Percentiles rank a stretch among this genome's conserved stretches.
Evolutionary conservation across 1,140 invertebrate species (phyloP).

Genomic region (Coboldia fuscipes): DNA sequence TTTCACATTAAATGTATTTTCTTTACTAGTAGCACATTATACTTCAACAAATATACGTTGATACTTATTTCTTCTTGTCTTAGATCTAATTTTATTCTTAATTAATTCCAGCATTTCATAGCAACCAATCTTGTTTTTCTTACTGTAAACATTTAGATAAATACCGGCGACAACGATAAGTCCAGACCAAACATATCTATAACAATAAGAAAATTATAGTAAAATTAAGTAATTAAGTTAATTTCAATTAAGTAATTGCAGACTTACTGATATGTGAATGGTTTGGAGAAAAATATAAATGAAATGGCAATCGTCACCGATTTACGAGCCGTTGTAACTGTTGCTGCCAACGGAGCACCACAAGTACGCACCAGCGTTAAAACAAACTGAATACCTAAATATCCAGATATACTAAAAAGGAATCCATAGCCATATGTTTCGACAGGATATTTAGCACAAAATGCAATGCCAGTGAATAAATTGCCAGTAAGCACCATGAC

Average conservation of each 20-base stretch:
- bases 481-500: constrained; percentile 52
- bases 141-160: constrained; percentile 75
- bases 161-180: constrained; percentile 70
- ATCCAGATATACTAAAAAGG: constrained; percentile 72
- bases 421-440: constrained; percentile 70
- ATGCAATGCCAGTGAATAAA: constrained; percentile 47
- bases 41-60: no score
- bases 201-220: constrained; percentile 15
- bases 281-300: constrained; percentile 85
- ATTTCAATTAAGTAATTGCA: constrained; percentile 6
- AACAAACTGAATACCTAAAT: constrained; percentile 81
- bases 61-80: no score
- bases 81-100: no score
- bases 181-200: constrained; percentile 77
- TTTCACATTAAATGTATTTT: no score
- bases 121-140: constrained; percentile 35
- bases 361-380: constrained; percentile 65
- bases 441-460: constrained; percentile 51
- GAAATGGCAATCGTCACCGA: constrained; percentile 81
- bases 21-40: no score
- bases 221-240: constrained; percentile 2
- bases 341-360: constrained; percentile 80
- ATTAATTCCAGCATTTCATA: no score
- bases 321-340: constrained; percentile 72
- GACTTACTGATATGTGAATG: constrained; percentile 83